Base-by-base conservation (phyloP, 2,888 invertebrate species). In the Mylabris sibirica region DNA sequence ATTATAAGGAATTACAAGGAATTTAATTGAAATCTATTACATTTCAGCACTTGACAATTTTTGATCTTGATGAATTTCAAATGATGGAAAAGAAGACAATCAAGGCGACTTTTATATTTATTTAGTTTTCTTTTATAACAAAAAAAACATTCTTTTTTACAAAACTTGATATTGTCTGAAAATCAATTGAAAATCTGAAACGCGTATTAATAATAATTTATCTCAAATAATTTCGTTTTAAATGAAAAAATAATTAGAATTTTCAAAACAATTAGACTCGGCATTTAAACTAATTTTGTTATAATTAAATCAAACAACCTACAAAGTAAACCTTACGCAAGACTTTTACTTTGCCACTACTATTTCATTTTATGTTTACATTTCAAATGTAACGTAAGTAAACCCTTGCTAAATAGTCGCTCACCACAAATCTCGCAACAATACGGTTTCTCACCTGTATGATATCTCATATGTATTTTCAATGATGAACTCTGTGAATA, bases 401-500 rank as follows among this genome's bases (percentile, higher is more conserved):
- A 24, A 57, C 57, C 6, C 24, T 57, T 57, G 53, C 59, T 5
- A 60, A 67, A 6, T 65, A 72, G 67, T 30, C 20, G 64, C 38
- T 69, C 59, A 57, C 66, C 26, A 49, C 81, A 81, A 59, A 76
- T 73, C 64, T 75, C 68, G 67, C 81, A 81, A 17, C 86, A 83
- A 57, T 85, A 87, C 0, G 88, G 88, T 44, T 88, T 82, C 0
- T 86, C 82, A 5, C 87, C 87, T 0, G 57, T 26, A 57, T 57
- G 57, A 6, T 82, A 77, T 85, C 69, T 75, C 26, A 73, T 75
- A 73, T 88, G 88, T 65, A 87, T 86, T 9, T 85, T 86, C 17
- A 88, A 79, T 0, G 87, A 86, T 11, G 87, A 85, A 38, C 87
- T 85, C 59, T 88, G 87, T 0, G 87, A 85, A 74, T 88, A 87